Percentiles rank a stretch among this genome's conserved stretches.
Conservation (phyloP, 2,888 invertebrate genomes). For the Parnassius mnemosyne region DNA sequence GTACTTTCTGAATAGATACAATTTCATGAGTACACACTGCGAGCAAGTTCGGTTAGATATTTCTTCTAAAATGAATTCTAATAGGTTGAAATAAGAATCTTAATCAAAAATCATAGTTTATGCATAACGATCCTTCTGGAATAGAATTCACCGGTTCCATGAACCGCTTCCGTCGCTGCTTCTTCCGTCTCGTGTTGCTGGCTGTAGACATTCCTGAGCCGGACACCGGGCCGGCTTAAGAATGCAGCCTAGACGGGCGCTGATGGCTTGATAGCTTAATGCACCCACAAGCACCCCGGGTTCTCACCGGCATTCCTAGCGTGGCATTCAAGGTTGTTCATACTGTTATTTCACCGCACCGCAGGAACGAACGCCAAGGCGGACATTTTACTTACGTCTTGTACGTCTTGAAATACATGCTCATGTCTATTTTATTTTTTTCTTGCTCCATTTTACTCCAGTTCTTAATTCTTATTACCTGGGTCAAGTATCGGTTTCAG, state of each 20-base stretch:
- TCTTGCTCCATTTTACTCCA: too few species aligned
- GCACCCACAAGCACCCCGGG: conserved; percentile 44
- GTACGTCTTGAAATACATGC: too few species aligned
- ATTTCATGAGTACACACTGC: conserved; percentile 42
- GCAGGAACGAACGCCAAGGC: conserved; percentile 13
- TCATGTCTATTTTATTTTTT: too few species aligned
- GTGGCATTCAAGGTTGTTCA: conserved; percentile 53
- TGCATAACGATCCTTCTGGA: conserved; percentile 42
- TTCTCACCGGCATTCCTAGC: conserved; percentile 55
- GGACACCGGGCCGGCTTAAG: conserved; percentile 65
- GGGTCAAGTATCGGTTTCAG: too few species aligned
- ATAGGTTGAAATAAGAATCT: conserved; percentile 31
- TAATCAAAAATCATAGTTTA: conserved; percentile 27
- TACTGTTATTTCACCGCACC: conserved; percentile 24
- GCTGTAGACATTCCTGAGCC: conserved; percentile 69
- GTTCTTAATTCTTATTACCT: too few species aligned
- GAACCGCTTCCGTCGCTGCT: conserved; percentile 77
- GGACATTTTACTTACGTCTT: conserved; percentile 6
- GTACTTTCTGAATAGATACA: conserved; percentile 34
- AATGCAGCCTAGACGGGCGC: conserved; percentile 68
- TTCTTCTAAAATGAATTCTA: conserved; percentile 33
- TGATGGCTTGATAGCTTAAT: conserved; percentile 71
- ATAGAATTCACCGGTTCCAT: conserved; percentile 50
- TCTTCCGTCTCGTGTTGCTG: conserved; percentile 79
- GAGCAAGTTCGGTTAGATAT: conserved; percentile 36